Percentiles rank a stretch among this genome's conserved stretches.
Conservation (phyloP, 2,113 vertebrate genomes). For the Passer montanus region DNA sequence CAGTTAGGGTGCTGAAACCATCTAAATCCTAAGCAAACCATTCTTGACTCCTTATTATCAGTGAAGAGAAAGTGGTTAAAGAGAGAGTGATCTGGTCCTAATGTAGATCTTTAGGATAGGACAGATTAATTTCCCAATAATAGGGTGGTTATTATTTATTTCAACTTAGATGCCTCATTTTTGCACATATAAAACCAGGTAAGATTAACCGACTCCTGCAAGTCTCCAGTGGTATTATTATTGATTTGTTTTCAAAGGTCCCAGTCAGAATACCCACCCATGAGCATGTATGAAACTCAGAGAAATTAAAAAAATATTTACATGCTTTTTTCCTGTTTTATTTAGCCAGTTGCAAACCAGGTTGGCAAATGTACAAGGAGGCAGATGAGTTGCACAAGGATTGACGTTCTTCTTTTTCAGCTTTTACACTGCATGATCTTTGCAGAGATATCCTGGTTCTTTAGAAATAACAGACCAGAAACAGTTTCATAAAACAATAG, state of each 20-base stretch:
- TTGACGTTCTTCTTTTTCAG: neutral
- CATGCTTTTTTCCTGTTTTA: neutral
- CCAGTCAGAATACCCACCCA: neutral
- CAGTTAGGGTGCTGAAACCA: neutral
- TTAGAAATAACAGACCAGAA: neutral
- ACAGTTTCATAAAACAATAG: neutral
- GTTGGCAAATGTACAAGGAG: neutral
- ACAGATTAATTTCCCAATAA: neutral
- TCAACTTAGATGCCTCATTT: neutral
- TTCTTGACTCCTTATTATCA: neutral
- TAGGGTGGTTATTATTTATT: neutral
- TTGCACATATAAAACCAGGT: neutral
- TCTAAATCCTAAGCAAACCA: neutral
- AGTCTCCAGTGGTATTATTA: neutral
- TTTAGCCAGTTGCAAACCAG: neutral
- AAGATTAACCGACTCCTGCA: neutral
- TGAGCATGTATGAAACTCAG: neutral
- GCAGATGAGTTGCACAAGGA: neutral
- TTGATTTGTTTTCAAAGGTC: neutral
- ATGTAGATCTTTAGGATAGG: neutral
- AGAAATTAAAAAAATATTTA: neutral
- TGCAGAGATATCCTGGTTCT: neutral
- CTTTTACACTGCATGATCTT: neutral
- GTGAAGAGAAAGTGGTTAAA: neutral
- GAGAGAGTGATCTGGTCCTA: neutral